Conservation (phyloP, 2,113 vertebrate genomes). For the Urocitellus parryii region DNA sequence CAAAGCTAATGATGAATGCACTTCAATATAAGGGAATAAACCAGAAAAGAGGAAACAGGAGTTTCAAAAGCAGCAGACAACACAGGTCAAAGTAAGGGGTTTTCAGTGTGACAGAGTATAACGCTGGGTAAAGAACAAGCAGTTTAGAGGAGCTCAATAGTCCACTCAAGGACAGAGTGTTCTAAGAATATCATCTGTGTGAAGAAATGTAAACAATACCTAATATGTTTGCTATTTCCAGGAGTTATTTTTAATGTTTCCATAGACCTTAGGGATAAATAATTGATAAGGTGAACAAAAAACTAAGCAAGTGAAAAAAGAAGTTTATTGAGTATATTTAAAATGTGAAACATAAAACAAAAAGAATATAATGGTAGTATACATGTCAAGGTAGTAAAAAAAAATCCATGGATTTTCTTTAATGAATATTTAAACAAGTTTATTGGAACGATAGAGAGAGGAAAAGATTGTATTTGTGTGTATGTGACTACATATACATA, state of each 20-base stretch:
- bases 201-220: background rate
- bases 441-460: background rate
- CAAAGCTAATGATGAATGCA: background rate
- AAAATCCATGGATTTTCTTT: background rate
- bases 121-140: background rate
- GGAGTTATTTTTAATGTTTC: background rate
- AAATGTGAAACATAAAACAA: constrained; percentile 3
- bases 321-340: background rate
- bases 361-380: background rate
- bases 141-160: background rate
- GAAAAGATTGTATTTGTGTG: background rate
- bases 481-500: no score
- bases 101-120: background rate
- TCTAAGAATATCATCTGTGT: background rate
- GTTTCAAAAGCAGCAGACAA: background rate
- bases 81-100: background rate
- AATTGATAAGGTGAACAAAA: background rate
- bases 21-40: background rate
- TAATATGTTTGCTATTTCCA: background rate
- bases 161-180: background rate
- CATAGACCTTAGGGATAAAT: background rate
- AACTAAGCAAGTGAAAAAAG: constrained; percentile 7
- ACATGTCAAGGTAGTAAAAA: background rate
- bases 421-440: background rate
- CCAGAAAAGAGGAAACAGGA: background rate